Evolutionary conservation across 2,888 invertebrate genomes (phyloP), one percentile per base, ranked within the genome.

Genomic region (Agrochola lota): DNA sequence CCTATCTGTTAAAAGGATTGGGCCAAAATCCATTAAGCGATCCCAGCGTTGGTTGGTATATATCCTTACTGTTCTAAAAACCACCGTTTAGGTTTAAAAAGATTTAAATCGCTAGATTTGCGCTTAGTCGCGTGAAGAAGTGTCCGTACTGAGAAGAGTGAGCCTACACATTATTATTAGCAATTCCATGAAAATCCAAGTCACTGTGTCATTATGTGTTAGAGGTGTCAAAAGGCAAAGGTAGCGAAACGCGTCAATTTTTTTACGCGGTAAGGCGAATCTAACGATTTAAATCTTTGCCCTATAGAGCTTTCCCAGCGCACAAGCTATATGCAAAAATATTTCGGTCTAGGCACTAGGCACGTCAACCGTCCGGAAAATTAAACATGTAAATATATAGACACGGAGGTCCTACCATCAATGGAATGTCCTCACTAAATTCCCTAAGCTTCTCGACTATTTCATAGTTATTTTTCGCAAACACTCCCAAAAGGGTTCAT

Each of bases 391-490:
- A 73, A 60, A 43, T 81, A 23, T 71, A 68, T 57, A 57, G 26
- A 43, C 64, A 26, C 59, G 5, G 8, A 46, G 69, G 49, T 59
- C 63, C 5, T 0, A 23, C 60, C 52, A 40, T 66, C 83, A 71
- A 82, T 74, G 57, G 74, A 55, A 81, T 57, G 46, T 40, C 43
- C 63, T 40, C 71, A 57, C 43, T 64, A 67, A 77, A 77, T 81
- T 82, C 71, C 62, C 43, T 17, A 43, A 20, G 23, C 49, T 23
- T 52, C 43, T 63, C 52, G 35, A 59, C 70, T 60, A 82, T 85
- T 84, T 82, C 78, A 66, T 62, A 80, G 87, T 72, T 81, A 83
- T 87, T 85, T 87, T 68, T 86, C 69, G 49, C 69, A 79, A 77
- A 83, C 73, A 71, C 77, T 49, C 23, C 60, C 26, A 72, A 86